Percentiles rank a stretch among this genome's conserved stretches.
These are phyloP conservation scores for Sinodicranocentrus sp. DNA, from an alignment of 2,888 invertebrate species.

Conservation along the genomic window DNA sequence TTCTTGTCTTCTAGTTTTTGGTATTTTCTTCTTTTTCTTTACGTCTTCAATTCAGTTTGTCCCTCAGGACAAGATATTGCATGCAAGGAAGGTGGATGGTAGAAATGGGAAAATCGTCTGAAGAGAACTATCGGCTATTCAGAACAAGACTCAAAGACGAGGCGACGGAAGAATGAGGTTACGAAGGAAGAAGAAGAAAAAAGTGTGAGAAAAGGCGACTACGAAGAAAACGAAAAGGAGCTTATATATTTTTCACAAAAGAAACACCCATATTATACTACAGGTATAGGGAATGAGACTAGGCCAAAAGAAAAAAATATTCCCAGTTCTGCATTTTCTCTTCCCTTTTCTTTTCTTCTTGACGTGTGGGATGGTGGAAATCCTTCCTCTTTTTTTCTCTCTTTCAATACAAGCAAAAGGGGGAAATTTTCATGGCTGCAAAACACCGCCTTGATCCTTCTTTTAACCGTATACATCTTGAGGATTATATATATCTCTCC, in stretches of 20 bases:
- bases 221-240: too few species aligned
- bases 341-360: background rate
- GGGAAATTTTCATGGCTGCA: too few species aligned
- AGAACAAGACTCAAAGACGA: slow-evolving; percentile 2
- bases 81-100: slow-evolving; percentile 51
- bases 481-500: background rate
- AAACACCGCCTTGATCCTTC: too few species aligned
- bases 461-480: too few species aligned
- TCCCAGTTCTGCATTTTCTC: slow-evolving; percentile 8
- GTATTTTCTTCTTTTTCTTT: slow-evolving; percentile 3
- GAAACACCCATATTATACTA: too few species aligned
- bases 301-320: background rate
- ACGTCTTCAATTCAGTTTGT: background rate
- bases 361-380: background rate
- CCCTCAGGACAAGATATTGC: slow-evolving; percentile 52
- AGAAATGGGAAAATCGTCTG: background rate
- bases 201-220: slow-evolving; percentile 29
- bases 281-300: background rate
- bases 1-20: background rate
- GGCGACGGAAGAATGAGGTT: slow-evolving; percentile 33
- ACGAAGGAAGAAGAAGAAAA: slow-evolving; percentile 22
- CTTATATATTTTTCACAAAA: too few species aligned
- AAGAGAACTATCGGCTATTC: slow-evolving; percentile 22
- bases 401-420: too few species aligned
- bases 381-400: too few species aligned